Base-by-base conservation (phyloP, 2,797 vertebrate species). In the Acanthurus leucopareius region DNA sequence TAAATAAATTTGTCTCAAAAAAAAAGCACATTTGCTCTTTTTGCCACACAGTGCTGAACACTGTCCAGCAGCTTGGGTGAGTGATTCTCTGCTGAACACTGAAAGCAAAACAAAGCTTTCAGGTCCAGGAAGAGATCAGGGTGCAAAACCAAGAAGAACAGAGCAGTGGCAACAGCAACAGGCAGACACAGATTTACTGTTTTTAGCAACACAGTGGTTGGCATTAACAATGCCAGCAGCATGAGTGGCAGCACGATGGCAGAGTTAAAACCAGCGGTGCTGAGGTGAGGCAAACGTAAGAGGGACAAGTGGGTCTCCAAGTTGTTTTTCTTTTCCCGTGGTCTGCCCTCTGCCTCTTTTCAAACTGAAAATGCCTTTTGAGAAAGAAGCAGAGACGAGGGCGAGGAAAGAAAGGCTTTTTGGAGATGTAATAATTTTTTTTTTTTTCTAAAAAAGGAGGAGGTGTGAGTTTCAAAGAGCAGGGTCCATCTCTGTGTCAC, bases 71-170 rank as follows among this genome's bases (percentile, higher is more conserved):
- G 73, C 62, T 69, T 52, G 13, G 20, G 25, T 28, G 52, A 22
- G 35, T 58, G 19, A 3, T 32, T 75, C 20, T 75, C 15, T 38
- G 60, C 47, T 63, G 38, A 69, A 57, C 67, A 67, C 64, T 75
- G 66, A 79, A 64, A 77, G 75, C 71, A 73, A 40, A 71, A 72
- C 13, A 65, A 60, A 79, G 54, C 69, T 64, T 91, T 85, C 73
- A 89, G 85, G 74, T 70, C 53, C n/a, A 54, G 51, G 70, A 75
- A 77, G 77, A 48, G 51, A 88, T 82, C 60, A 77, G 88, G 93
- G 91, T 93, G 91, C 93, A 93, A 93, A 94, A 92, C 89, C 73
- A 91, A 89, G 90, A 89, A 87, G 69, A 89, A 89, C 83, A 86
- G 85, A 89, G 91, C 86, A 89, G 83, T 35, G 77, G 81, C 81